These are phyloP conservation scores for Zapus hudsonius DNA, from an alignment of 2,113 vertebrate genomes.

Conservation along the genomic window DNA sequence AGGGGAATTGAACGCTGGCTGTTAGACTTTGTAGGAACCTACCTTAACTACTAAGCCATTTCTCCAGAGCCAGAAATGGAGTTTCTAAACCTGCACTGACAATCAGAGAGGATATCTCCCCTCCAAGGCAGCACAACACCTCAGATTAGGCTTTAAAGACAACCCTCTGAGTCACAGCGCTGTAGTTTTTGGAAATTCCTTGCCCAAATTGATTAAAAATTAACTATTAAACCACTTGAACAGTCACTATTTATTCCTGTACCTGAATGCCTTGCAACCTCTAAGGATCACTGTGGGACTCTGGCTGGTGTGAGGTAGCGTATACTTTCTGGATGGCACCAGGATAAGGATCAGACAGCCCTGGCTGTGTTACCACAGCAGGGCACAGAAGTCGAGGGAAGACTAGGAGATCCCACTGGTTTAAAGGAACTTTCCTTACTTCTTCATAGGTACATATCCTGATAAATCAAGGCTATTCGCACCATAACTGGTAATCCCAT, in stretches of 20 bases:
- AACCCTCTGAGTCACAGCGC: not conserved
- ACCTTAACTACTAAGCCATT: no score
- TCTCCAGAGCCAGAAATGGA: no score
- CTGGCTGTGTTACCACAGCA: not conserved
- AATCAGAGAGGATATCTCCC: no score
- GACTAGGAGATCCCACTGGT: not conserved
- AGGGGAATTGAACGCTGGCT: no score
- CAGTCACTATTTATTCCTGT: not conserved
- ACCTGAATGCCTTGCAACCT: not conserved
- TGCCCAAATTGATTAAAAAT: not conserved
- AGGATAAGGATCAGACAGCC: not conserved
- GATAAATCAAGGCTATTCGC: conserved; percentile 13
- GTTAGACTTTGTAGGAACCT: no score
- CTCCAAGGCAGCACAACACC: not conserved
- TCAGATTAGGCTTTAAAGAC: not conserved
- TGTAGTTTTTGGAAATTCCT: not conserved
- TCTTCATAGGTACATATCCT: not conserved
- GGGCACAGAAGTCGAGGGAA: not conserved
- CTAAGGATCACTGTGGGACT: no score
- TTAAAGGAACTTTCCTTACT: not conserved
- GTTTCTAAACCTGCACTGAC: no score
- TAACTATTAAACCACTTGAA: no score
- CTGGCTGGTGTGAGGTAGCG: not conserved
- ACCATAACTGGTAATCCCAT: not conserved
- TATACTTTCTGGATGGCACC: not conserved